Evolutionary conservation across 2,797 vertebrate genomes (phyloP).

Genomic region (Ficedula albicollis): DNA sequence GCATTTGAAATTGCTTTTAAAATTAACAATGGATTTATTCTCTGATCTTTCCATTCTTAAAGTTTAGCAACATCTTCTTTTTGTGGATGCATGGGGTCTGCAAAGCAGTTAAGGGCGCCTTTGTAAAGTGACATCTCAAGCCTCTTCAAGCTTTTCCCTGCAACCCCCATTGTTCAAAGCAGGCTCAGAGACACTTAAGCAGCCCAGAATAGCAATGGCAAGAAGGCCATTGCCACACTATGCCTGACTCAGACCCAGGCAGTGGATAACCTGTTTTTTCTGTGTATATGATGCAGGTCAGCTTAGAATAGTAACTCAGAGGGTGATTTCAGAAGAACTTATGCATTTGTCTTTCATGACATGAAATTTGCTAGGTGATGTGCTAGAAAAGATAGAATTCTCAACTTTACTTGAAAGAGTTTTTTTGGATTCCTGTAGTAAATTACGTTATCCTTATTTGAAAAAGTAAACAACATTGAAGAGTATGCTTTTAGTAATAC

Average conservation of each 20-base stretch:
- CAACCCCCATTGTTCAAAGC: not conserved
- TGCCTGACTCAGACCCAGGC: not conserved
- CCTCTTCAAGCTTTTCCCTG: not conserved
- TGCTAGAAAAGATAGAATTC: not conserved
- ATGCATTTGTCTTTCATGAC: not conserved
- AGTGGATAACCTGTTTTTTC: not conserved
- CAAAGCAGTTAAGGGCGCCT: not conserved
- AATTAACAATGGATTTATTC: conserved; percentile 57
- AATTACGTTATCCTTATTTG: not conserved
- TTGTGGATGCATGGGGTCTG: not conserved
- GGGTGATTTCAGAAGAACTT: not conserved
- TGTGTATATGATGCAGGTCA: not conserved
- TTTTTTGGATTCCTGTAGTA: not conserved
- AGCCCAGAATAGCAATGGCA: not conserved
- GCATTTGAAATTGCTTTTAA: conserved; percentile 60
- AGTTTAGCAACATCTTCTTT: conserved; percentile 17
- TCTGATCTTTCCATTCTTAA: conserved; percentile 28
- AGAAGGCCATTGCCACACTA: not conserved
- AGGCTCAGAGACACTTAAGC: not conserved
- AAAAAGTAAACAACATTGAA: not conserved
- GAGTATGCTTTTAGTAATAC: not conserved
- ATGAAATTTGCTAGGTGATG: not conserved
- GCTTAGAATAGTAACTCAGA: not conserved
- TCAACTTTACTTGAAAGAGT: not conserved
- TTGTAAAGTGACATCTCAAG: not conserved